These are phyloP conservation scores for Peromyscus californicus DNA, from an alignment of 2,113 vertebrate species.

Conservation along the genomic window DNA sequence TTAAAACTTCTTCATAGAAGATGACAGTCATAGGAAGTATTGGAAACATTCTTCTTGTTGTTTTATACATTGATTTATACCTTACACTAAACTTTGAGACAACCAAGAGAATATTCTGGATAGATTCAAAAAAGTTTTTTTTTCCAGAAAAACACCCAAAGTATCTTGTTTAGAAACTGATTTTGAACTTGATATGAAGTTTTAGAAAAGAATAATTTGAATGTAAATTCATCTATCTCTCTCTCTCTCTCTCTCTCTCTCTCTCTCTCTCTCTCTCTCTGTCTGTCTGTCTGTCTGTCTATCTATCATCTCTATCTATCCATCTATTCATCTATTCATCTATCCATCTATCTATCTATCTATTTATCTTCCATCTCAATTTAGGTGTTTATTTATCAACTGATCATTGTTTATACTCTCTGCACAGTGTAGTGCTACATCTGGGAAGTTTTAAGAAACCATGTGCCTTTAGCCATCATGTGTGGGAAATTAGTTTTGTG, in stretches of 20 bases:
- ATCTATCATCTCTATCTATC: no score
- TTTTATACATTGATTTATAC: constrained; percentile 12
- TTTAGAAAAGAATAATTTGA: constrained; percentile 13
- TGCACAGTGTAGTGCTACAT: neutral
- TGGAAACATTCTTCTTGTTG: neutral
- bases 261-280: neutral
- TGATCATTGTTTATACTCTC: constrained; percentile 21
- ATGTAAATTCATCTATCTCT: neutral
- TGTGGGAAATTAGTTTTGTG: neutral
- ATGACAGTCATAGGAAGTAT: neutral
- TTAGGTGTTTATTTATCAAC: constrained; percentile 31
- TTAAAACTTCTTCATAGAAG: constrained; percentile 4
- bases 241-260: neutral
- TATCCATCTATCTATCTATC: neutral
- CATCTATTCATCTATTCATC: neutral
- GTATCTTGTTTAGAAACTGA: neutral
- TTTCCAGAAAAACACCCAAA: constrained; percentile 20
- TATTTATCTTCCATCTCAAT: neutral
- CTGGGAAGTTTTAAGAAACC: neutral
- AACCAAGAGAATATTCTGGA: constrained; percentile 17
- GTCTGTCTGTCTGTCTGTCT: neutral
- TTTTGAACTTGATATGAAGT: constrained; percentile 36
- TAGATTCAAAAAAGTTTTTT: neutral
- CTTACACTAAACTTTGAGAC: neutral
- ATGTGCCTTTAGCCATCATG: neutral